phyloP scores from a whole-genome alignment of 2,888 invertebrate species.

The Didymodactylos carnosus region DNA sequence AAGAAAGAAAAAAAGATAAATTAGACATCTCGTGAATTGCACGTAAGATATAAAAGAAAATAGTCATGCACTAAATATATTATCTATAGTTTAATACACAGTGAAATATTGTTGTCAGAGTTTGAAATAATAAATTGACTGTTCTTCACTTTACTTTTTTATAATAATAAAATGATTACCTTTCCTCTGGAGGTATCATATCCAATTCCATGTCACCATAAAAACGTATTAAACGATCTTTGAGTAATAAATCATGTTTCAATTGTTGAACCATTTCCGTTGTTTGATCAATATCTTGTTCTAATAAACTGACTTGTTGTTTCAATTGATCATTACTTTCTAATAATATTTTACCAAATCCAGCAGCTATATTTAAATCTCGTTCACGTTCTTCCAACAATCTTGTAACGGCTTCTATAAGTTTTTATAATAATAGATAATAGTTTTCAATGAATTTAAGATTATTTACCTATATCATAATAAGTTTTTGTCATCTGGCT shows the following conservation, averaged over 20 bases:
- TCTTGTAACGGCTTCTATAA: background rate
- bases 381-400: background rate
- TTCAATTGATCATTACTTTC: background rate
- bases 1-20: too few relatives aligned
- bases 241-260: background rate
- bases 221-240: background rate
- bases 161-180: background rate
- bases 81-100: too few relatives aligned
- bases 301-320: background rate
- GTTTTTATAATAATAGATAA: too few relatives aligned
- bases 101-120: too few relatives aligned
- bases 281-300: background rate
- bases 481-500: background rate
- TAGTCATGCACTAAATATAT: too few relatives aligned
- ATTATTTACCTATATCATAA: background rate
- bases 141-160: background rate
- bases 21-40: too few relatives aligned
- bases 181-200: background rate
- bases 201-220: background rate
- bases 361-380: background rate
- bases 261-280: background rate
- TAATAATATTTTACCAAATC: background rate
- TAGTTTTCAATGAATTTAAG: too few relatives aligned
- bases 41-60: too few relatives aligned
- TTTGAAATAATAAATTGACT: background rate